phyloP scores from a whole-genome alignment of 1,140 invertebrate species.

The Drusus annulatus region DNA sequence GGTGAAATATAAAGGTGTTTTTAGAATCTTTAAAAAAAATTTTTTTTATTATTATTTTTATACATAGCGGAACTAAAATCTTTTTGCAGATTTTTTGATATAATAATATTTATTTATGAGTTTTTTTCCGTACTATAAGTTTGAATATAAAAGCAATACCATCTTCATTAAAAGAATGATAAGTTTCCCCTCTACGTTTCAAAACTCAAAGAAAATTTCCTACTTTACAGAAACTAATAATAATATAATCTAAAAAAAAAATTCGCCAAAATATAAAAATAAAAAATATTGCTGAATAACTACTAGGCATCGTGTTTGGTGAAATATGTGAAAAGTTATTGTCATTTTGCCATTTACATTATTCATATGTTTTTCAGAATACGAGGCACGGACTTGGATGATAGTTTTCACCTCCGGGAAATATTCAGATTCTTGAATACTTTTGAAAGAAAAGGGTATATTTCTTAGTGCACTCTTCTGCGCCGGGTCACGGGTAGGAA shows the following conservation, averaged over 20 bases:
- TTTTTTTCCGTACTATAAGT: neutral
- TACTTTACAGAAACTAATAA: no score
- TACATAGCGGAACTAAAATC: no score
- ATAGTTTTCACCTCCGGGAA: conserved; percentile 35
- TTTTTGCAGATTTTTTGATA: no score
- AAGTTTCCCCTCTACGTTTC: neutral
- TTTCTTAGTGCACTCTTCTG: conserved; percentile 14
- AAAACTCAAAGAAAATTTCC: neutral
- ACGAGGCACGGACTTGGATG: neutral
- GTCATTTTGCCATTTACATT: conserved; percentile 5
- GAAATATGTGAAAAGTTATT: conserved; percentile 7
- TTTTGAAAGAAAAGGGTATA: neutral
- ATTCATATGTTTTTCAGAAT: conserved; percentile 11
- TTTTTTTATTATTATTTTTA: no score
- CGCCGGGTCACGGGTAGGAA: neutral
- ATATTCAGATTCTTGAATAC: conserved; percentile 34
- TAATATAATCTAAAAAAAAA: no score
- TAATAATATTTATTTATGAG: no score
- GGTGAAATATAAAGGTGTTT: no score
- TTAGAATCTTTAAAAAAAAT: no score
- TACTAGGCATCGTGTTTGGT: neutral
- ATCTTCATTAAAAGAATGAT: no score
- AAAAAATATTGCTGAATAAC: neutral
- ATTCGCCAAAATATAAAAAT: no score
- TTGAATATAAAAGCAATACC: neutral